phyloP scores from a whole-genome alignment of 1,140 invertebrate species.

The Neodiprion lecontei region DNA sequence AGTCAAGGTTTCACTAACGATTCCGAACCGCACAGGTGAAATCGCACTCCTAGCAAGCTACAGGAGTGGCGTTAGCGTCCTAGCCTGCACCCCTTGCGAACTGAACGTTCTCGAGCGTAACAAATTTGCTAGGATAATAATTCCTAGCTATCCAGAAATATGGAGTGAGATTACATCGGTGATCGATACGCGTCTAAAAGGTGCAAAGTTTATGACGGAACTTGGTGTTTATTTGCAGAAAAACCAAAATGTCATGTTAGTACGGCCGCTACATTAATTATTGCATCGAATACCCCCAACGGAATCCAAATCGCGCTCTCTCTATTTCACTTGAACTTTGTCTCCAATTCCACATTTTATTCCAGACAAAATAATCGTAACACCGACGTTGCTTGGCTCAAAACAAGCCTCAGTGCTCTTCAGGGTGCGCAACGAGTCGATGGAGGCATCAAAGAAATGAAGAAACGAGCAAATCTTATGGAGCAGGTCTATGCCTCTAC shows the following conservation, averaged over 20 bases:
- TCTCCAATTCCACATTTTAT: neutral
- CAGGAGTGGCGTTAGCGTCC: slow-evolving; percentile 1
- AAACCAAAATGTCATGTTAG: slow-evolving; percentile 8
- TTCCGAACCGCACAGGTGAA: neutral
- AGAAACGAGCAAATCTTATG: slow-evolving; percentile 2
- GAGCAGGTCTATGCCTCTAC: neutral
- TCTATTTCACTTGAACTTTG: neutral
- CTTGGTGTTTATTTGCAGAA: neutral
- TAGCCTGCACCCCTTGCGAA: slow-evolving; percentile 3
- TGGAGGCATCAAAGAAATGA: neutral
- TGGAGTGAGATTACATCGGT: neutral
- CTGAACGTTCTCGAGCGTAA: neutral
- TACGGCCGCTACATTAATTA: neutral
- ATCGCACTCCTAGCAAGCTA: neutral
- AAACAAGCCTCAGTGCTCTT: neutral
- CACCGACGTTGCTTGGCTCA: neutral
- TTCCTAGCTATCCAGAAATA: neutral
- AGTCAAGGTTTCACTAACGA: no score
- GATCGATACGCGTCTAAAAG: neutral
- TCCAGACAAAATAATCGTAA: neutral
- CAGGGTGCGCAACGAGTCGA: neutral
- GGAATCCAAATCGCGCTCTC: neutral
- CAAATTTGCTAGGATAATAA: slow-evolving; percentile 1
- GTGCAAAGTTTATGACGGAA: neutral
- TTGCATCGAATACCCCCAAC: no score